Percentiles rank a stretch among this genome's conserved stretches.
phyloP scores from a whole-genome alignment of 2,888 invertebrate genomes.

The Meiosimyza decipiens region DNA sequence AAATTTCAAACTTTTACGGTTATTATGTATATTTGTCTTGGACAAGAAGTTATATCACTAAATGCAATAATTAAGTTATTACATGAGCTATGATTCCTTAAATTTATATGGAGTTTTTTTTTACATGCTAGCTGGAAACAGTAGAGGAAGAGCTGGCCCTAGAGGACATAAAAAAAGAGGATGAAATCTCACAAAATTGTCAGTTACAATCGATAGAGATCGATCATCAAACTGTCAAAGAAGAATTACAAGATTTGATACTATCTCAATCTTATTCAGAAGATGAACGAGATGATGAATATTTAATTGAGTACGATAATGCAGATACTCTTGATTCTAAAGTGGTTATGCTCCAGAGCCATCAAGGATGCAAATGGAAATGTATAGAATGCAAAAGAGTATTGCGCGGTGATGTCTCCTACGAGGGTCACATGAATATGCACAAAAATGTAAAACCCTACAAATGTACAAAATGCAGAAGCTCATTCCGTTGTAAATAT shows the following conservation, averaged over 20 bases:
- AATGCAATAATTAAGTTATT: too few relatives aligned
- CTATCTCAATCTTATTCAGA: constrained; percentile 32
- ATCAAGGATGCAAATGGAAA: constrained; percentile 45
- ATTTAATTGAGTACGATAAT: constrained; percentile 38
- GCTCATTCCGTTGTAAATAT: constrained; percentile 43
- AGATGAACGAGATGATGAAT: constrained; percentile 47
- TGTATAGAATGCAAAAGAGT: constrained; percentile 46
- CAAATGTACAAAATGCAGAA: constrained; percentile 42
- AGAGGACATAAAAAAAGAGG: too few relatives aligned
- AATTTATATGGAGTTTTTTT: too few relatives aligned
- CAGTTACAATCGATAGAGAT: too few relatives aligned
- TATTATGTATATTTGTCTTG: too few relatives aligned
- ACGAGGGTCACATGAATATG: constrained; percentile 49
- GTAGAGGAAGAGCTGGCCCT: too few relatives aligned
- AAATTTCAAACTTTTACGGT: too few relatives aligned
- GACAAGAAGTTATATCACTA: too few relatives aligned
- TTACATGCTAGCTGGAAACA: too few relatives aligned
- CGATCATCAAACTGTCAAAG: not conserved
- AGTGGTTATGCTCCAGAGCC: not conserved
- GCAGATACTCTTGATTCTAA: constrained; percentile 22
- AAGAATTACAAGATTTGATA: not conserved
- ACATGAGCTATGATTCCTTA: too few relatives aligned
- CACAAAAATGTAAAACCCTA: constrained; percentile 46
- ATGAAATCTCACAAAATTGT: too few relatives aligned
- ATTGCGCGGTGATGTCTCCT: constrained; percentile 48